These are phyloP conservation scores for Caradrina kadenii DNA, from an alignment of 2,888 invertebrate species.

Conservation along the genomic window DNA sequence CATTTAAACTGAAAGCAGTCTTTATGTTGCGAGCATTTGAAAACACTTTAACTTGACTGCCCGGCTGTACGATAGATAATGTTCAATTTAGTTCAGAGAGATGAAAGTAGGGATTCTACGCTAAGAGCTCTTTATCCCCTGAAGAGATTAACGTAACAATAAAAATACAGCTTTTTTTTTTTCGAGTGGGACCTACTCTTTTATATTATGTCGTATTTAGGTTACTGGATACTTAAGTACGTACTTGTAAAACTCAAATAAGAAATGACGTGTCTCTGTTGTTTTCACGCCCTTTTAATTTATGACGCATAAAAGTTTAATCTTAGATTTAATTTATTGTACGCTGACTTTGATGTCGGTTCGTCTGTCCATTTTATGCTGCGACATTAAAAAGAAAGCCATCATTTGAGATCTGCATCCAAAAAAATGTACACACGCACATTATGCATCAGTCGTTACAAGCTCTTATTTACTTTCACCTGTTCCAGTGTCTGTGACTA, in stretches of 20 bases:
- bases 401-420: constrained; percentile 26
- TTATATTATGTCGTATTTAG: constrained; percentile 28
- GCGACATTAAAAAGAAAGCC: constrained; percentile 16
- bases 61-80: constrained; percentile 26
- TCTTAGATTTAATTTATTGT: constrained; percentile 63
- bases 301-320: constrained; percentile 62
- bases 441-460: neutral
- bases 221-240: constrained; percentile 10
- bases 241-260: constrained; percentile 9
- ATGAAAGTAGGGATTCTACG: constrained; percentile 36
- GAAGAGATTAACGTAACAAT: constrained; percentile 34
- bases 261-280: constrained; percentile 46
- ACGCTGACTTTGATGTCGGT: constrained; percentile 57
- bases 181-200: neutral
- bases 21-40: constrained; percentile 27
- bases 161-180: constrained; percentile 31
- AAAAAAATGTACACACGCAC: constrained; percentile 2
- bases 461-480: neutral
- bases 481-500: no score
- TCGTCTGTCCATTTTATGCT: constrained; percentile 24
- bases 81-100: constrained; percentile 35
- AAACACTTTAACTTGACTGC: constrained; percentile 40
- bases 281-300: constrained; percentile 60
- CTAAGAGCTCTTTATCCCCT: constrained; percentile 28
- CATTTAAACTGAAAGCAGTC: constrained; percentile 16